Conservation (phyloP, 2,888 invertebrate genomes). For the Crepidodera aurea region DNA sequence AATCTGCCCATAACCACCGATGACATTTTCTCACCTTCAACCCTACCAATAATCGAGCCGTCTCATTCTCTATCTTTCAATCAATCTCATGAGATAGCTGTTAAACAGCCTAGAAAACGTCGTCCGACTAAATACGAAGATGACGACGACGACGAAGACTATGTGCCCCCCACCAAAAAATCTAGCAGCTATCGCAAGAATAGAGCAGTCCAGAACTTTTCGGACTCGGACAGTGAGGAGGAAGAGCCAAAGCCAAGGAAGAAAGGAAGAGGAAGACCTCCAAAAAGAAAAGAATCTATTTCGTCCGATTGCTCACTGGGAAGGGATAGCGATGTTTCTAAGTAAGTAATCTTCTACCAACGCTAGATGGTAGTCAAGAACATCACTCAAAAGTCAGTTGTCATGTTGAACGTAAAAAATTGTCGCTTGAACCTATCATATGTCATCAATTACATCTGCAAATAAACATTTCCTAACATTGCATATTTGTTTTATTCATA, state of each 20-base stretch:
- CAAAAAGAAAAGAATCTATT: slow-evolving; percentile 62
- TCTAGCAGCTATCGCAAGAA: slow-evolving; percentile 22
- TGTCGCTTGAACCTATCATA: too few species aligned
- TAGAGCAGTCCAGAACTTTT: slow-evolving; percentile 20
- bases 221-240: slow-evolving; percentile 44
- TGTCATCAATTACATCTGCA: too few species aligned
- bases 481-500: too few species aligned
- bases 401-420: too few species aligned
- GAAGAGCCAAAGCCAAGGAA: slow-evolving; percentile 28
- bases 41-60: too few species aligned
- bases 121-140: slow-evolving; percentile 43
- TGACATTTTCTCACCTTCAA: slow-evolving; percentile 26
- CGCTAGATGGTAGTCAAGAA: too few species aligned
- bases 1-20: slow-evolving; percentile 38
- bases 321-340: slow-evolving; percentile 54
- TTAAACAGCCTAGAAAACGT: slow-evolving; percentile 39
- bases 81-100: slow-evolving; percentile 13
- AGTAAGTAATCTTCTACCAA: slow-evolving; percentile 9
- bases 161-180: slow-evolving; percentile 51
- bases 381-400: too few species aligned
- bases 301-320: slow-evolving; percentile 58
- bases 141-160: slow-evolving; percentile 55
- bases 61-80: too few species aligned
- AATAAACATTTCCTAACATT: too few species aligned
- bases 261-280: slow-evolving; percentile 64